Base-by-base conservation (phyloP, 2,797 vertebrate species). In the Tachyglossus aculeatus region DNA sequence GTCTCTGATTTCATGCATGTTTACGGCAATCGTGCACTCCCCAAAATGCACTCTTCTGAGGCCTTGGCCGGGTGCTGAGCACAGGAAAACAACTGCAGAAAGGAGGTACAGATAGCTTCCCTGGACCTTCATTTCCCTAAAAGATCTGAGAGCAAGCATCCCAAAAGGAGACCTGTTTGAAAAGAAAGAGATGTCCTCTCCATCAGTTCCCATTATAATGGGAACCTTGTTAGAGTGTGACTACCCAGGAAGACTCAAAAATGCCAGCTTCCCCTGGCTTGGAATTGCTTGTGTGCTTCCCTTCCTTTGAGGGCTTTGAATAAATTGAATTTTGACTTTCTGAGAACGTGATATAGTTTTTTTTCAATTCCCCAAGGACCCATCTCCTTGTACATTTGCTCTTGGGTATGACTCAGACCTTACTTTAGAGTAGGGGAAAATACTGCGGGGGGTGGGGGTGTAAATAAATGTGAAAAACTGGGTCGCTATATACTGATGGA, bases 71-170 rank as follows among this genome's bases (percentile, higher is more conserved):
- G 7, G 59, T 4, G 1, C 16, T 7, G 36, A 12, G 56, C 56
- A 63, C 74, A 74, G 6, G 19, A 84, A 56, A 11, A 83, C 50
- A 0, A 2, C 4, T 3, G 25, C 0, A 2, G 77, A 82, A 64
- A 88, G 18, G 37, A 91, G 48, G 73, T 60, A 80, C 59, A 86
- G 77, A 40, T 71, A 10, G 36, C 61, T 7, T 6, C 1, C 9
- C 53, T 24, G 70, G 2, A 40, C 54, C 75, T 85, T 85, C 91
- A 92, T 87, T 68, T 36, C 61, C 63, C 78, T 71, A 7, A 10
- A 4, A 38, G 36, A 32, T 5, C 16, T 6, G 11, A 18, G n/a
- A 24, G 6, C 18, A 41, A 58, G 33, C 8, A 44, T 14, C 14
- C 62, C 1, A 0, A 25, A n/a, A 11, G 10, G 18, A 44, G 5